Conservation (phyloP, 2,797 vertebrate species). For the Ficedula albicollis region DNA sequence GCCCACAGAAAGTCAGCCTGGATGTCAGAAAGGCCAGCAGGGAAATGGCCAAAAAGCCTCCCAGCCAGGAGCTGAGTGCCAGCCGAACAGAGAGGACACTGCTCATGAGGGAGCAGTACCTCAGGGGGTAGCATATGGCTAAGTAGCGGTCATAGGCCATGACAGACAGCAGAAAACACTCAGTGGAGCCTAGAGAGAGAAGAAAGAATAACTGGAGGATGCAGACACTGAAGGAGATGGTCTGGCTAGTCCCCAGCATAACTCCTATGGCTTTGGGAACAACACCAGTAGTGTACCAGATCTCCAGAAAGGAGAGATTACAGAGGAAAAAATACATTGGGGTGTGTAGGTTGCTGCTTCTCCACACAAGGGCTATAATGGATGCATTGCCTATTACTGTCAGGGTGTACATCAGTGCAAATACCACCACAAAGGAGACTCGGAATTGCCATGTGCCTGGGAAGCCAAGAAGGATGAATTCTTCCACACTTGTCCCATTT, state of each 20-base stretch:
- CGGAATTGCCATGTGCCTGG: slow-evolving; percentile 7
- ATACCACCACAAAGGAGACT: slow-evolving; percentile 28
- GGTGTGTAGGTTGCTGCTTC: slow-evolving; percentile 34
- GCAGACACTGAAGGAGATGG: slow-evolving; percentile 64
- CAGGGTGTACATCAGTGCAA: slow-evolving; percentile 52
- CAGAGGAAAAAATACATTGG: slow-evolving; percentile 75
- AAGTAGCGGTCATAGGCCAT: slow-evolving; percentile 73
- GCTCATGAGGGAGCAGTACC: slow-evolving; percentile 66
- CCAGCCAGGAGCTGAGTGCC: slow-evolving; percentile 65
- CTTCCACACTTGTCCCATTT: background rate
- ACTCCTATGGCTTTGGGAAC: slow-evolving; percentile 69
- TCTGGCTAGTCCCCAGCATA: slow-evolving; percentile 39
- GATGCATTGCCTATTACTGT: slow-evolving; percentile 56
- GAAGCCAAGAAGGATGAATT: slow-evolving; percentile 70
- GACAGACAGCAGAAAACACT: slow-evolving; percentile 71
- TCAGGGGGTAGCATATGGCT: slow-evolving; percentile 70
- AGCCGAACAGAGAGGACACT: slow-evolving; percentile 11
- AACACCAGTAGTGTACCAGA: slow-evolving; percentile 52
- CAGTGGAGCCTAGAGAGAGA: slow-evolving; percentile 70
- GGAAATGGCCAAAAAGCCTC: slow-evolving; percentile 56
- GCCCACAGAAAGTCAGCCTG: slow-evolving; percentile 29
- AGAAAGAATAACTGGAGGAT: slow-evolving; percentile 69
- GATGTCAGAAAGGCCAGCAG: slow-evolving; percentile 36
- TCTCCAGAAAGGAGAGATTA: slow-evolving; percentile 71
- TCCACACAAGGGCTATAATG: slow-evolving; percentile 55